A percentile compares a stretch with the other conserved stretches of the same genome.
phyloP scores from a whole-genome alignment of 92 coral and sea anemone species.

The Meandrina meandrites region DNA sequence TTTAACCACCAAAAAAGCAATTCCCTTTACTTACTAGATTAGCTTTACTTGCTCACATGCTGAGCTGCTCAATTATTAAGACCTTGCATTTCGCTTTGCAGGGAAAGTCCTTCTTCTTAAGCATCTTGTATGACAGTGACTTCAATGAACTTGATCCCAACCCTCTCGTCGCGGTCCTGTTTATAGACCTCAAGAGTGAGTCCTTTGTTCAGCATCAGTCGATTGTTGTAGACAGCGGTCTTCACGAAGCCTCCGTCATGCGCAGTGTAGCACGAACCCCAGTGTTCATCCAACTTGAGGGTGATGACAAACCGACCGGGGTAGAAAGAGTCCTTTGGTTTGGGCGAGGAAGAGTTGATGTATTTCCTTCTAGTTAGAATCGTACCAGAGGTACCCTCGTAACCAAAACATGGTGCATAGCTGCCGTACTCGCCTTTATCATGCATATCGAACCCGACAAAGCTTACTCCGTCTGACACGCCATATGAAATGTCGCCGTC shows the following conservation, averaged over 20 bases:
- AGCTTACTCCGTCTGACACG: conserved; percentile 14
- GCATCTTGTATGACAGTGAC: no score
- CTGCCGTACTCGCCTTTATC: background rate
- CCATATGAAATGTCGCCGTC: conserved; percentile 23
- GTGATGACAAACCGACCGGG: no score
- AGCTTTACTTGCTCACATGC: background rate
- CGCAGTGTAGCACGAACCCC: conserved; percentile 34
- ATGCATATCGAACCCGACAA: background rate
- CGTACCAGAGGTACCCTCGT: conserved; percentile 18
- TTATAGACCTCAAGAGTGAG: no score
- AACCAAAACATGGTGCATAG: conserved; percentile 1
- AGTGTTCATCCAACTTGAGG: no score
- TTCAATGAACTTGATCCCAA: no score
- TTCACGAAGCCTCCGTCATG: conserved; percentile 43
- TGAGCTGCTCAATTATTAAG: background rate
- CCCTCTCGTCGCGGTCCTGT: no score
- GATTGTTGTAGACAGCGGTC: conserved; percentile 12
- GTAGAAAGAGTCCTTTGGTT: no score
- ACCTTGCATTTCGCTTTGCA: background rate
- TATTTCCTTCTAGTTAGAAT: background rate
- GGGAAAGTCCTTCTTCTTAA: background rate
- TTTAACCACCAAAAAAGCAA: background rate
- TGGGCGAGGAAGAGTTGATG: background rate
- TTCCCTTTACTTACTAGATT: background rate
- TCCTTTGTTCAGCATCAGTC: no score